Conservation (phyloP, 2,888 invertebrate genomes). For the Cancer borealis region DNA sequence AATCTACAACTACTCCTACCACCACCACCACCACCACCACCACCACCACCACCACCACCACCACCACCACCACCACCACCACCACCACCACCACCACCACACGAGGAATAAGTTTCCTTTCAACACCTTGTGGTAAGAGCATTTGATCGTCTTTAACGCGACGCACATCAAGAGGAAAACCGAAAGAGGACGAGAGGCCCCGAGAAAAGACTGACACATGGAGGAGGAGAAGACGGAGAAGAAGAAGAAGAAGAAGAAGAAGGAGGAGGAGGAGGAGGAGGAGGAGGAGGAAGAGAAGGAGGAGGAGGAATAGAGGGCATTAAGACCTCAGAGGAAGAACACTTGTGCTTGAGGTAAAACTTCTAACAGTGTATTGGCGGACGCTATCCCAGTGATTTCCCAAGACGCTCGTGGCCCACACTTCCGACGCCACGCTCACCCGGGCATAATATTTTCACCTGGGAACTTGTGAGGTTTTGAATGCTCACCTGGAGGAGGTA, state of each 20-base stretch:
- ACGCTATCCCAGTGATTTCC: constrained; percentile 57
- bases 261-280: background rate
- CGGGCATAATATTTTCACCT: constrained; percentile 45
- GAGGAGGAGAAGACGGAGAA: background rate
- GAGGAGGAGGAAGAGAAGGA: background rate
- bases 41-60: background rate
- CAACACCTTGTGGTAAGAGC: background rate
- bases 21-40: background rate
- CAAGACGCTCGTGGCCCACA: constrained; percentile 30
- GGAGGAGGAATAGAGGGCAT: background rate
- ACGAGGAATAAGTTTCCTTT: background rate
- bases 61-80: constrained; percentile 29
- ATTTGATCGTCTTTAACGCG: constrained; percentile 16
- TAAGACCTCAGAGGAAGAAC: background rate
- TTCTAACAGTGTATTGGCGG: constrained; percentile 51
- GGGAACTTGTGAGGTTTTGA: constrained; percentile 37
- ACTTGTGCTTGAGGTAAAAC: constrained; percentile 44
- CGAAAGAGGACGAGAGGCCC: background rate
- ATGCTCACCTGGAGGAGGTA: constrained; percentile 21
- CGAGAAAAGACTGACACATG: constrained; percentile 22
- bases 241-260: too few species aligned
- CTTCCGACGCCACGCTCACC: constrained; percentile 33
- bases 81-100: constrained; percentile 5
- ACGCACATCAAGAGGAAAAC: background rate
- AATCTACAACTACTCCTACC: background rate